These are phyloP conservation scores for Characodon lateralis DNA, from an alignment of 2,797 vertebrate genomes.

Conservation along the genomic window DNA sequence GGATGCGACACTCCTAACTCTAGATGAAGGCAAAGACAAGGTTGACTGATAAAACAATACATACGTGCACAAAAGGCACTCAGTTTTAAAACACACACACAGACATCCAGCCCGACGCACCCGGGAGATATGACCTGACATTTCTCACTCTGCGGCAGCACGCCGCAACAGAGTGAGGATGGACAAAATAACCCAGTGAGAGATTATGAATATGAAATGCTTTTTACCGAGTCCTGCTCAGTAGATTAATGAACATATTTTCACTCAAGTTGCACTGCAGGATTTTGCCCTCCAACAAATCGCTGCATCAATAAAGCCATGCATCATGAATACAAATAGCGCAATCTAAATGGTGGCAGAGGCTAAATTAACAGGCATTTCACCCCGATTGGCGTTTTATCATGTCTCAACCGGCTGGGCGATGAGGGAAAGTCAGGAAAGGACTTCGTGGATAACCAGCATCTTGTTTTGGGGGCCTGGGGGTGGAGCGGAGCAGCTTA, in stretches of 20 bases:
- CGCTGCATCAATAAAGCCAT: slow-evolving; percentile 72
- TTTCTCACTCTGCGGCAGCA: slow-evolving; percentile 64
- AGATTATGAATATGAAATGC: slow-evolving; percentile 75
- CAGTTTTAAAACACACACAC: slow-evolving; percentile 26
- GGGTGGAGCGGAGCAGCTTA: slow-evolving; percentile 26
- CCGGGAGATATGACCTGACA: slow-evolving; percentile 69
- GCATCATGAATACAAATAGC: slow-evolving; percentile 76
- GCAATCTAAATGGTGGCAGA: slow-evolving; percentile 70
- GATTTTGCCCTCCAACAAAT: slow-evolving; percentile 79
- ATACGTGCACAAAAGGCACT: slow-evolving; percentile 50
- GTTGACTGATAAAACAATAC: slow-evolving; percentile 73
- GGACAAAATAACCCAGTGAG: slow-evolving; percentile 61
- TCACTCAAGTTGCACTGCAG: slow-evolving; percentile 70
- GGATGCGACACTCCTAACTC: slow-evolving; percentile 57
- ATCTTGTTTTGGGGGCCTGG: slow-evolving; percentile 31
- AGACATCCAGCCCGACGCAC: slow-evolving; percentile 43
- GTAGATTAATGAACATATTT: slow-evolving; percentile 79
- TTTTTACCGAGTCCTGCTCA: slow-evolving; percentile 69
- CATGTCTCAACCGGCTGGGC: slow-evolving; percentile 51
- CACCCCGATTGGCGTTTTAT: slow-evolving; percentile 74
- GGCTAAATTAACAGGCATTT: slow-evolving; percentile 76
- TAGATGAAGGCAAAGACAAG: slow-evolving; percentile 63
- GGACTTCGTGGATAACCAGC: slow-evolving; percentile 42
- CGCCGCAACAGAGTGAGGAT: slow-evolving; percentile 48
- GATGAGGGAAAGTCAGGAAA: slow-evolving; percentile 65